A percentile compares a stretch with the other conserved stretches of the same genome.
phyloP scores from a whole-genome alignment of 2,113 vertebrate species.

The Junco hyemalis region DNA sequence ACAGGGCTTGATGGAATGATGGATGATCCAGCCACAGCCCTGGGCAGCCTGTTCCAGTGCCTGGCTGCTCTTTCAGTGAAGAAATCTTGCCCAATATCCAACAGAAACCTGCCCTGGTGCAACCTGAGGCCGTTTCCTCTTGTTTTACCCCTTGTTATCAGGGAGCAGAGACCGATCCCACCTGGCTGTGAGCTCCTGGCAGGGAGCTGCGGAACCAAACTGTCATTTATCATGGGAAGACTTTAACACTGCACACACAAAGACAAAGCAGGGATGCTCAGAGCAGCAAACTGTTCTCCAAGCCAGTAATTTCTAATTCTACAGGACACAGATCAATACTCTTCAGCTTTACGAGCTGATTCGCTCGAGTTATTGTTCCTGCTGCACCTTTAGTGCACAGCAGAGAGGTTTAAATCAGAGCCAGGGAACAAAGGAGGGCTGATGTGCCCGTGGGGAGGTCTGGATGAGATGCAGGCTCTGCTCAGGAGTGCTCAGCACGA shows the following conservation, averaged over 20 bases:
- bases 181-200: neutral
- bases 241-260: accelerated
- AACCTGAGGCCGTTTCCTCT: neutral
- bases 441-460: neutral
- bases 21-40: neutral
- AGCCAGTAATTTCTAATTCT: neutral
- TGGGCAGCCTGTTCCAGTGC: neutral
- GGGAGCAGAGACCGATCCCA: neutral
- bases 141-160: accelerated
- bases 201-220: neutral
- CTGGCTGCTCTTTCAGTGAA: neutral
- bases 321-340: neutral
- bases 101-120: neutral
- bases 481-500: neutral
- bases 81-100: neutral
- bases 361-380: neutral
- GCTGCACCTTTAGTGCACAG: neutral
- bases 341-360: neutral
- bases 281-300: neutral
- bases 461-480: neutral
- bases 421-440: neutral
- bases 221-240: neutral
- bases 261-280: neutral
- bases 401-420: neutral
- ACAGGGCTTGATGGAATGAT: neutral